Evolutionary conservation across 2,888 invertebrate species (phyloP).

Genomic region (Piscicola geometra): DNA sequence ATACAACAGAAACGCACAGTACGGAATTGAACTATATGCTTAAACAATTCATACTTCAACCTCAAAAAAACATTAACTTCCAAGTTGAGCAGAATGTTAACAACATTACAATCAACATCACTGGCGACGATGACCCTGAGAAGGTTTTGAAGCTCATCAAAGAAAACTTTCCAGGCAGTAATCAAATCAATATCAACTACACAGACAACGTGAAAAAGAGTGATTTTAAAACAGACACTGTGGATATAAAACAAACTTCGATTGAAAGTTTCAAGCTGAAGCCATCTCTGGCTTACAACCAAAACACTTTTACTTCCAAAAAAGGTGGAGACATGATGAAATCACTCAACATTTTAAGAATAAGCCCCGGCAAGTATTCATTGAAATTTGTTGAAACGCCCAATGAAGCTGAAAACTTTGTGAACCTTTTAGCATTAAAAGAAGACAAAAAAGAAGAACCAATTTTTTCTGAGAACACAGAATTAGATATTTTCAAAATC

Average conservation of each 20-base stretch:
- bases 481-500: neutral
- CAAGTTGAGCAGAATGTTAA: neutral
- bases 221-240: neutral
- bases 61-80: neutral
- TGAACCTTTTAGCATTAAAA: neutral
- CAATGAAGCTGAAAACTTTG: neutral
- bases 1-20: neutral
- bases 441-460: neutral
- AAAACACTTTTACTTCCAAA: neutral
- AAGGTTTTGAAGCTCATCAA: neutral
- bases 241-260: neutral
- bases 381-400: neutral
- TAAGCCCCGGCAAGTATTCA: neutral
- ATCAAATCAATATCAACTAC: neutral
- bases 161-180: neutral
- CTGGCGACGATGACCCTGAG: neutral
- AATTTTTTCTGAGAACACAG: neutral
- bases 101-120: neutral
- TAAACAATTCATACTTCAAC: neutral
- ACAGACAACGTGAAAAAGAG: neutral
- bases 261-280: neutral
- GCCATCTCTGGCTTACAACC: too few relatives aligned
- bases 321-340: neutral
- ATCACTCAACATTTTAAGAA: neutral
- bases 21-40: neutral